Evolutionary conservation across 2,113 vertebrate genomes (phyloP), one percentile per base, ranked within the genome.

Genomic region (Choloepus hoffmanni): DNA sequence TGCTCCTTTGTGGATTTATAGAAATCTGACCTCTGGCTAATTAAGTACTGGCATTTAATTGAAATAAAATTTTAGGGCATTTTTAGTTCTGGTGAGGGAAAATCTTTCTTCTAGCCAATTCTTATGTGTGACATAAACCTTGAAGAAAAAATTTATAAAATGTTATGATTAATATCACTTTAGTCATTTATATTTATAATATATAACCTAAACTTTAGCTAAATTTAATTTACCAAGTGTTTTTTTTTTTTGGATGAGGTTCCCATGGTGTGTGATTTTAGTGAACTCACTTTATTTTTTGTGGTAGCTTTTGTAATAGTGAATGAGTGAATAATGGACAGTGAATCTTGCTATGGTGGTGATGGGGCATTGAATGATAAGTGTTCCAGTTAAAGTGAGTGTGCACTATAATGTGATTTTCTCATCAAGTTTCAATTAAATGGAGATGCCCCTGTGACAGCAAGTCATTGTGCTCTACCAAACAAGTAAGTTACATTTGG

Each of bases 151-250:
- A 6, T 30, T 63, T 12, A 13, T 58, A 58, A 58, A 40, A 76
- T 60, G 73, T 30, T 94, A 63, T 79, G 24, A 72, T 77, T 70
- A 94, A 45, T 78, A 60, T 0, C 15, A 21, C 21, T 77, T 89
- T 65, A 53, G 62, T 3, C 60, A 82, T 18, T 92, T 92, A 30
- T 82, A 85, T 92, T 82, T 84, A 63, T 68, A 82, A 85, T 40
- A 81, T 1, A 68, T 87, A 14, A 65, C 3, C 74, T 77, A n/a
- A 55, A 76, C 15, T 82, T 74, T 63, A n/a, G 85, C 3, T 6
- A 96, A 79, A 85, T 93, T 87, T 91, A n/a, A 72, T 91, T 83
- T 93, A 82, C 18, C 55, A 23, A 67, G 5, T 23, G 36, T 36
- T 36, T 36, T 36, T 36, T 77, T 62, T 86, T 67, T 79, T 36